These are phyloP conservation scores for Amiota mariae DNA, from an alignment of 2,888 invertebrate genomes.

Conservation along the genomic window DNA sequence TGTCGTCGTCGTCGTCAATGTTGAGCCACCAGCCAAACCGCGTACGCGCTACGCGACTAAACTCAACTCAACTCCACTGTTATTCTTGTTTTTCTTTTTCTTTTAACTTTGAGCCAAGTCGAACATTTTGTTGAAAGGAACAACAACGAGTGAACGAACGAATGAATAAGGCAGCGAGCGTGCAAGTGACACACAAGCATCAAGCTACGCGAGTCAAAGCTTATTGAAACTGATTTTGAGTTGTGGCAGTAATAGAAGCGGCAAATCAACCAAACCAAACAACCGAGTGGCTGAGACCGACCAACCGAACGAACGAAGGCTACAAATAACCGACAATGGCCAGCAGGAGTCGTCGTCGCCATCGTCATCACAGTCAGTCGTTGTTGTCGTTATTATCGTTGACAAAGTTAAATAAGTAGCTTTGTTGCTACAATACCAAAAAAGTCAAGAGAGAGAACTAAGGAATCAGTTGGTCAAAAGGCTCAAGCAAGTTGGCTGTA, in stretches of 20 bases:
- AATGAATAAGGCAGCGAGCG: conserved; percentile 41
- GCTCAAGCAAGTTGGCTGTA: conserved; percentile 8
- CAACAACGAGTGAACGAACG: conserved; percentile 41
- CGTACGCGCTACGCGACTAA: neutral
- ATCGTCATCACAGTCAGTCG: conserved; percentile 19
- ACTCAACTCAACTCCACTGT: conserved; percentile 26
- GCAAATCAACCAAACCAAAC: neutral
- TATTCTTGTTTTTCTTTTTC: conserved; percentile 36
- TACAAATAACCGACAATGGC: neutral
- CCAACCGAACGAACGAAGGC: neutral
- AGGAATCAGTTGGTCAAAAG: conserved; percentile 6
- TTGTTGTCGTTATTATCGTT: neutral
- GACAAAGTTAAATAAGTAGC: conserved; percentile 2
- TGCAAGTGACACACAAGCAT: conserved; percentile 50
- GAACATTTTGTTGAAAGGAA: no score
- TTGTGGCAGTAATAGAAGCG: conserved; percentile 10
- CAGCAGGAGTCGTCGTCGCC: conserved; percentile 4
- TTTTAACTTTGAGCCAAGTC: no score
- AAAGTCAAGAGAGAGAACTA: neutral
- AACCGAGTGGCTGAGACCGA: neutral
- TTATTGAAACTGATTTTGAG: conserved; percentile 64
- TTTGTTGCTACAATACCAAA: conserved; percentile 7
- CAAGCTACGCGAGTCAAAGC: conserved; percentile 66
- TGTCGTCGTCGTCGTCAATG: neutral
- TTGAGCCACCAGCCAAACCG: neutral